A percentile compares a stretch with the other conserved stretches of the same genome.
Conservation (phyloP, 2,797 vertebrate genomes). For the Lithobates pipiens region DNA sequence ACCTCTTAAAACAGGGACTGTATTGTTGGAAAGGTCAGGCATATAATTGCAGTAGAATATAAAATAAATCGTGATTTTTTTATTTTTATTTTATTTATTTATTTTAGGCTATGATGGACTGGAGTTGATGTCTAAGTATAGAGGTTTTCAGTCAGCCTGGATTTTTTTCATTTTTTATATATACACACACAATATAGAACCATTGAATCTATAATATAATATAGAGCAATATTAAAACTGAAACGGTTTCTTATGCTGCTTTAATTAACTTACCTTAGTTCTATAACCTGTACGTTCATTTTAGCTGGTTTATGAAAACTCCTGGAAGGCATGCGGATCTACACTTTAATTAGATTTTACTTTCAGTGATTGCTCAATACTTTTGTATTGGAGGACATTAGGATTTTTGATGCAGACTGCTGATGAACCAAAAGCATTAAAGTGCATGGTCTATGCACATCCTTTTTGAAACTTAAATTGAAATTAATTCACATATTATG, state of each 20-base stretch:
- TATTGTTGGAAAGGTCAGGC: too few relatives aligned
- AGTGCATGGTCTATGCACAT: conserved; percentile 11
- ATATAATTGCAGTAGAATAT: too few relatives aligned
- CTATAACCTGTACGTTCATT: conserved; percentile 38
- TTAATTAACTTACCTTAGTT: conserved; percentile 44
- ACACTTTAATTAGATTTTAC: conserved; percentile 50
- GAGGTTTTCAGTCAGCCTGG: too few relatives aligned
- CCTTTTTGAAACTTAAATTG: conserved; percentile 48
- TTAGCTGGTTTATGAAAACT: conserved; percentile 46
- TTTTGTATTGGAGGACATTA: conserved; percentile 41
- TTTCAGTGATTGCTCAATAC: conserved; percentile 41
- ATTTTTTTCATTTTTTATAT: not conserved
- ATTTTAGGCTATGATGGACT: too few relatives aligned
- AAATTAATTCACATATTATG: conserved; percentile 51
- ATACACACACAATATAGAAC: not conserved
- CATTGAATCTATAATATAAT: not conserved
- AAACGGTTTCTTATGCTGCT: conserved; percentile 14
- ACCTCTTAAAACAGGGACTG: too few relatives aligned
- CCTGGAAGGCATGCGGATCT: conserved; percentile 31
- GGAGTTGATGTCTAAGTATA: too few relatives aligned
- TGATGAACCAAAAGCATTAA: conserved; percentile 33
- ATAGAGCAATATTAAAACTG: conserved; percentile 14
- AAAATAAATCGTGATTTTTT: too few relatives aligned
- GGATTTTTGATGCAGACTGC: conserved; percentile 34
- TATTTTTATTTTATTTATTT: too few relatives aligned